Conservation (phyloP, 1,140 invertebrate species). For the Zaprionus tsacasi region DNA sequence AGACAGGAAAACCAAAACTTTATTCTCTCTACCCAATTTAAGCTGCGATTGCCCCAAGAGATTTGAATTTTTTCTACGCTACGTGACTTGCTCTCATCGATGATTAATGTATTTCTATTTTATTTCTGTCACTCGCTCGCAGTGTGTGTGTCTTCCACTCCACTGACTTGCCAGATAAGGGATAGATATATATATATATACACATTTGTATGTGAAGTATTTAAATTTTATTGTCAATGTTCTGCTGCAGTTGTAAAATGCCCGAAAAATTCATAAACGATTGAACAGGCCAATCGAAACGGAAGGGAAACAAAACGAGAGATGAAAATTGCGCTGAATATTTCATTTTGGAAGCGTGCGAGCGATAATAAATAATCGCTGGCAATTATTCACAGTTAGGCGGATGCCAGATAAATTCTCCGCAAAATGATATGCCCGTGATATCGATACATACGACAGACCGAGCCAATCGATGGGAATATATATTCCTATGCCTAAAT, state of each 20-base stretch:
- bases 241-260: constrained; percentile 33
- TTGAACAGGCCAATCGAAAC: constrained; percentile 24
- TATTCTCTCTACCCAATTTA: not conserved
- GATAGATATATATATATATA: constrained; percentile 1
- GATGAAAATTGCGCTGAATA: constrained; percentile 18
- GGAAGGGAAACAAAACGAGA: constrained; percentile 5
- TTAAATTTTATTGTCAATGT: constrained; percentile 38
- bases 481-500: constrained; percentile 22
- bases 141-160: constrained; percentile 22
- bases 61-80: constrained; percentile 8
- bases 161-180: constrained; percentile 40
- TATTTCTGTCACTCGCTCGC: not conserved
- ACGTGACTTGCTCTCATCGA: constrained; percentile 10
- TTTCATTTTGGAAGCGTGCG: constrained; percentile 30
- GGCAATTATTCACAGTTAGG: constrained; percentile 63
- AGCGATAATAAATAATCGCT: constrained; percentile 53
- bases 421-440: constrained; percentile 22
- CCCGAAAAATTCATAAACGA: constrained; percentile 6
- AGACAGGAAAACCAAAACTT: not conserved
- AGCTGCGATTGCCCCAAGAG: not conserved
- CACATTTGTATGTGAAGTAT: constrained; percentile 9
- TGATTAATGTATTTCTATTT: constrained; percentile 32
- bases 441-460: constrained; percentile 22
- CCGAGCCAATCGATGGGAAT: constrained; percentile 2
- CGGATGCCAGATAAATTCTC: constrained; percentile 30